phyloP scores from a whole-genome alignment of 2,888 invertebrate genomes.

The Nomada fucata region DNA sequence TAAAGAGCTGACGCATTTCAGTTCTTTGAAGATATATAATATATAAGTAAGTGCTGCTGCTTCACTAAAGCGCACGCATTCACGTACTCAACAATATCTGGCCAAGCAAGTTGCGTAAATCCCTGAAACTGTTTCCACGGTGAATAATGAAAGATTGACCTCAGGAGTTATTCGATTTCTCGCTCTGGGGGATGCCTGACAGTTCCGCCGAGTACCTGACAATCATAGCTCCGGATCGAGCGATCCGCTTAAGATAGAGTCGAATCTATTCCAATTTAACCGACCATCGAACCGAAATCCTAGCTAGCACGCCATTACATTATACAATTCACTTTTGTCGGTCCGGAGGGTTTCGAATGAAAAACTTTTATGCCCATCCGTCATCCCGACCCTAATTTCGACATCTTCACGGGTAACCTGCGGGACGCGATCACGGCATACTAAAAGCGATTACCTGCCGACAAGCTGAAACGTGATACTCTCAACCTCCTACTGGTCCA shows the following conservation, averaged over 20 bases:
- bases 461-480: conserved; percentile 70
- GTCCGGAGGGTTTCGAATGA: conserved; percentile 19
- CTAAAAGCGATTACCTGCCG: conserved; percentile 69
- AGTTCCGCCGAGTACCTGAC: conserved; percentile 6
- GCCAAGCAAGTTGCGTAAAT: background rate
- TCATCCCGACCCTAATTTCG: conserved; percentile 62
- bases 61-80: background rate
- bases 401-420: conserved; percentile 63
- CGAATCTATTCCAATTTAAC: conserved; percentile 42
- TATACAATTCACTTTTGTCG: conserved; percentile 24
- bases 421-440: conserved; percentile 58
- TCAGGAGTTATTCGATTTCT: conserved; percentile 15
- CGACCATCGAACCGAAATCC: conserved; percentile 30
- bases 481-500: conserved; percentile 64
- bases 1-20: no score
- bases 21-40: no score
- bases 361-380: conserved; percentile 42
- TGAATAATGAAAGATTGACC: background rate
- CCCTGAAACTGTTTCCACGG: no score
- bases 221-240: background rate
- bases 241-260: conserved; percentile 6
- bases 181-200: background rate
- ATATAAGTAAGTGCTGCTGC: no score
- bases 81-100: no score
- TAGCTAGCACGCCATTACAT: conserved; percentile 11